Conservation (phyloP, 2,888 invertebrate genomes). For the Melanargia galathea region DNA sequence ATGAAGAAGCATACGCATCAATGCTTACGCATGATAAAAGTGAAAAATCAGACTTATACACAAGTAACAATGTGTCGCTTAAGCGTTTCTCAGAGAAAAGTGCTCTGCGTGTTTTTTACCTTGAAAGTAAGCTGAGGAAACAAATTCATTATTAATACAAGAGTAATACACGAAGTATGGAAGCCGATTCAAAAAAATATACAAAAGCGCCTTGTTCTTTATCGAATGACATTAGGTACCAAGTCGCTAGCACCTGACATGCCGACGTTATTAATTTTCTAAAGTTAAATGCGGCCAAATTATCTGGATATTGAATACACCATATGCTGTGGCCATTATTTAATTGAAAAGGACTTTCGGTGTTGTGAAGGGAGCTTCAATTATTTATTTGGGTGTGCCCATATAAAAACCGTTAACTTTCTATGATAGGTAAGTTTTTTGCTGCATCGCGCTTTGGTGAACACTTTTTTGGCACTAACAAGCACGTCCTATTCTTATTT, state of each 20-base stretch:
- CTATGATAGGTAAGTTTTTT: slow-evolving; percentile 43
- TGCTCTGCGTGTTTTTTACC: too few relatives aligned
- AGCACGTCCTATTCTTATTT: slow-evolving; percentile 2
- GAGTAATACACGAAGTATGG: too few relatives aligned
- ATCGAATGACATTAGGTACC: too few relatives aligned
- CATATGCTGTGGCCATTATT: slow-evolving; percentile 68
- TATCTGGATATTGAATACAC: slow-evolving; percentile 38
- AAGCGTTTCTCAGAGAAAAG: too few relatives aligned
- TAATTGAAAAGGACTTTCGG: slow-evolving; percentile 54
- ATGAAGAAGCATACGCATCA: too few relatives aligned
- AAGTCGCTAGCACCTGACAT: slow-evolving; percentile 33
- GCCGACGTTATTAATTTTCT: slow-evolving; percentile 33
- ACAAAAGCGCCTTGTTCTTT: neutral
- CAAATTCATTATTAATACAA: too few relatives aligned
- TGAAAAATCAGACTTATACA: too few relatives aligned
- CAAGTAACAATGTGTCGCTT: too few relatives aligned
- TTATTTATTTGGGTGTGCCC: slow-evolving; percentile 59
- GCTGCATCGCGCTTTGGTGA: slow-evolving; percentile 19
- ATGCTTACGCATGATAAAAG: too few relatives aligned
- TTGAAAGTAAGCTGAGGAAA: too few relatives aligned
- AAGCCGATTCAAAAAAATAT: too few relatives aligned
- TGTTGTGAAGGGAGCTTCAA: slow-evolving; percentile 63
- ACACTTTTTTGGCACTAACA: slow-evolving; percentile 13
- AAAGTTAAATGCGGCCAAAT: slow-evolving; percentile 32
- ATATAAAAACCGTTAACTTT: slow-evolving; percentile 55